A percentile compares a stretch with the other conserved stretches of the same genome.
phyloP scores from a whole-genome alignment of 2,113 vertebrate species.

The Alethe diademata region DNA sequence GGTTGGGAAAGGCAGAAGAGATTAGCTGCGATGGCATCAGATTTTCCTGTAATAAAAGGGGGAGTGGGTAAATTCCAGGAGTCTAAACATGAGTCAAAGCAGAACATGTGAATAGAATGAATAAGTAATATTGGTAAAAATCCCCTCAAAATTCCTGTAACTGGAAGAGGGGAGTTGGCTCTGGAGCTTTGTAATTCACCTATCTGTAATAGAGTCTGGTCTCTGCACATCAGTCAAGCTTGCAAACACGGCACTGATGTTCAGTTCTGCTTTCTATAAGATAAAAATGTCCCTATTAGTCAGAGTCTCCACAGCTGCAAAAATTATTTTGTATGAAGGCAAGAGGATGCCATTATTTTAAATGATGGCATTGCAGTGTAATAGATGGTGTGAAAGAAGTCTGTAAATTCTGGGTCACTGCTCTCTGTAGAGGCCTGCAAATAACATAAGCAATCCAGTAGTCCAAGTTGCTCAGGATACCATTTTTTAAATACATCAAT shows the following conservation, averaged over 20 bases:
- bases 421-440: not conserved
- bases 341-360: constrained; percentile 38
- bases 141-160: not conserved
- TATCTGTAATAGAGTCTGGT: not conserved
- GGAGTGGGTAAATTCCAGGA: not conserved
- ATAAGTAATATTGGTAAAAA: not conserved
- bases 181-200: not conserved
- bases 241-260: not conserved
- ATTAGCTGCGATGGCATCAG: not conserved
- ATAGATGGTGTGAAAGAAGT: constrained; percentile 23
- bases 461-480: not conserved
- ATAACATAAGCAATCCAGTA: constrained; percentile 1
- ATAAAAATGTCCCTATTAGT: constrained; percentile 17
- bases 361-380: not conserved
- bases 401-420: constrained; percentile 50
- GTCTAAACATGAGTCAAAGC: not conserved
- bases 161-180: not conserved
- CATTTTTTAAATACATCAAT: constrained; percentile 54
- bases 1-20: not conserved
- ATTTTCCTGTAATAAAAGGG: not conserved
- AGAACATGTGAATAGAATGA: not conserved
- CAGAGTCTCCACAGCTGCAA: constrained; percentile 1
- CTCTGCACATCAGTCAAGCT: constrained; percentile 2
- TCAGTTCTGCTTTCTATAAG: not conserved
- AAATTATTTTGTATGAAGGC: not conserved